Conservation (phyloP, 2,888 invertebrate species). For the Conistra vaccinii region DNA sequence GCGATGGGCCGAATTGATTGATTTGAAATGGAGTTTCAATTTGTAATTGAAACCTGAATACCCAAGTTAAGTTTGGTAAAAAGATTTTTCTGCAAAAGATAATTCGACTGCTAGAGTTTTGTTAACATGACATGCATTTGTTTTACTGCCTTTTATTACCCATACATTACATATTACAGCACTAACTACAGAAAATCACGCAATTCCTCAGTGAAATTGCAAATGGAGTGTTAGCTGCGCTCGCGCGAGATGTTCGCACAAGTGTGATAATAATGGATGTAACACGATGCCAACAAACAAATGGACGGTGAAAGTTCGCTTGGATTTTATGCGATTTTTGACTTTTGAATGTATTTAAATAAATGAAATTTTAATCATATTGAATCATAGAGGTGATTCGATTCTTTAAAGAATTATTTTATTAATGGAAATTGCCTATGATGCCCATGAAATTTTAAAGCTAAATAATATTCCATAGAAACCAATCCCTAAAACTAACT, state of each 20-base stretch:
- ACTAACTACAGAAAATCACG: conserved; percentile 21
- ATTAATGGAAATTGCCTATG: no score
- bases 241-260: conserved; percentile 35
- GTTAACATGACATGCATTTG: conserved; percentile 5
- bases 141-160: conserved; percentile 9
- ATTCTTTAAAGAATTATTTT: no score
- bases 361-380: neutral
- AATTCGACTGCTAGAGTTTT: neutral
- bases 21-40: neutral
- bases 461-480: neutral
- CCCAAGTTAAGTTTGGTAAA: no score
- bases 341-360: conserved; percentile 16
- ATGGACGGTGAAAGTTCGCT: conserved; percentile 68
- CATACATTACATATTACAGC: no score
- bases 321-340: conserved; percentile 32
- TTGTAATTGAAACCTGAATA: neutral
- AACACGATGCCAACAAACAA: conserved; percentile 36
- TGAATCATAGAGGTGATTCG: neutral
- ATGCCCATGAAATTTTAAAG: neutral
- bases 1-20: neutral
- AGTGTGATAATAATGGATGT: conserved; percentile 54
- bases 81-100: neutral
- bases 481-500: neutral
- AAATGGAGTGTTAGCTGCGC: conserved; percentile 19
- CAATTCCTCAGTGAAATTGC: conserved; percentile 22